Conservation (phyloP, 1,140 invertebrate genomes). For the Hylaeus anthracinus region DNA sequence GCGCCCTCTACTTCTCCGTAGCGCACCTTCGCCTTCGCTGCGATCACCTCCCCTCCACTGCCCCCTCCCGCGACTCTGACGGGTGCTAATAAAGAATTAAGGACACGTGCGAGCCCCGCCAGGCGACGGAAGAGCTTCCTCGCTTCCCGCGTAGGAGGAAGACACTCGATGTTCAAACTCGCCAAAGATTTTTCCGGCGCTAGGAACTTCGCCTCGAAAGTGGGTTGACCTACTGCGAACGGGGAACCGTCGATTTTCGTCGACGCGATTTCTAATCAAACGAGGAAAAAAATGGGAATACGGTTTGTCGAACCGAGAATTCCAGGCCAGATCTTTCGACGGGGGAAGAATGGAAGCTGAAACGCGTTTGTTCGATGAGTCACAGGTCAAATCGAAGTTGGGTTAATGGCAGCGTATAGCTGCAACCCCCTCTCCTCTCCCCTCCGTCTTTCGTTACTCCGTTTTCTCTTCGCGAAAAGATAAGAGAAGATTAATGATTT, state of each 20-base stretch:
- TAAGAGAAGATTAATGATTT: too few species aligned
- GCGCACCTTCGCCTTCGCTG: too few species aligned
- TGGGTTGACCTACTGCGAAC: slow-evolving; percentile 39
- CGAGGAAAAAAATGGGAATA: not conserved
- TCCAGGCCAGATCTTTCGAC: not conserved
- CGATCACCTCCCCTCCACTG: not conserved
- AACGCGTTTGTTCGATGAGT: too few species aligned
- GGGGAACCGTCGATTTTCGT: slow-evolving; percentile 19
- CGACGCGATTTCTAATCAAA: not conserved
- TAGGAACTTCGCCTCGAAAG: slow-evolving; percentile 22
- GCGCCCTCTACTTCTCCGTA: too few species aligned
- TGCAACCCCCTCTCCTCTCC: too few species aligned
- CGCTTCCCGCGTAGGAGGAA: slow-evolving; percentile 11
- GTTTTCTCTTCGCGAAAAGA: too few species aligned
- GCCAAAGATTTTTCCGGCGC: slow-evolving; percentile 20
- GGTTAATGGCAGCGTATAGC: too few species aligned
- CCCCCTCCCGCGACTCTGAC: not conserved
- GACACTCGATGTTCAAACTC: slow-evolving; percentile 15
- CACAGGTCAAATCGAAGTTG: too few species aligned
- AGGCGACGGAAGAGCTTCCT: slow-evolving; percentile 7
- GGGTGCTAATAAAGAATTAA: slow-evolving; percentile 65
- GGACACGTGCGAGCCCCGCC: slow-evolving; percentile 47
- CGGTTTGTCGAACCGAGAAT: slow-evolving; percentile 1
- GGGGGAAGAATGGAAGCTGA: not conserved
- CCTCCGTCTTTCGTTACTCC: too few species aligned